These are phyloP conservation scores for Callosobruchus maculatus DNA, from an alignment of 2,888 invertebrate species.

Conservation along the genomic window DNA sequence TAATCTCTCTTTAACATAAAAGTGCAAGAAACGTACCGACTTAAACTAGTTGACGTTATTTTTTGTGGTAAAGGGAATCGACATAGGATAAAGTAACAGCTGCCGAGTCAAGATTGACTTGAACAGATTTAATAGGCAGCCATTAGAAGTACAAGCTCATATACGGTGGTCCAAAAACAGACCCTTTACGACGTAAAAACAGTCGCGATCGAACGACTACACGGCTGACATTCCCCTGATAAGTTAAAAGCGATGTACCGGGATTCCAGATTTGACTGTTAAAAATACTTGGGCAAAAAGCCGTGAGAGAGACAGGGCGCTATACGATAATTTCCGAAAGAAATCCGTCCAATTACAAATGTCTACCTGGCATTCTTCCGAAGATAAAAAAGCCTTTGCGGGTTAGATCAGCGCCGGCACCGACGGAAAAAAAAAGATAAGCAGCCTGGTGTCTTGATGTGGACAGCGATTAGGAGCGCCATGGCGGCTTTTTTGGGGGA, in stretches of 20 bases:
- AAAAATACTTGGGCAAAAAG: slow-evolving; percentile 32
- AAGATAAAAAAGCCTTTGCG: slow-evolving; percentile 39
- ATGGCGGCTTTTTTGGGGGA: slow-evolving; percentile 16
- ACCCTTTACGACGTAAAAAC: not conserved
- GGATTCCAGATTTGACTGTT: slow-evolving; percentile 45
- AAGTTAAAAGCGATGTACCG: slow-evolving; percentile 40
- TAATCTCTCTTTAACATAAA: too few species aligned
- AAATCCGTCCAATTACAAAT: slow-evolving; percentile 42
- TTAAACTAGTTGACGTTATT: too few species aligned
- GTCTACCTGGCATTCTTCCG: slow-evolving; percentile 46
- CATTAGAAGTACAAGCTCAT: not conserved
- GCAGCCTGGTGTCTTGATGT: slow-evolving; percentile 46
- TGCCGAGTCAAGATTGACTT: not conserved
- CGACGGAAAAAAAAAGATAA: slow-evolving; percentile 42
- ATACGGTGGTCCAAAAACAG: not conserved
- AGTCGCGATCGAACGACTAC: not conserved
- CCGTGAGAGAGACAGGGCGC: slow-evolving; percentile 31
- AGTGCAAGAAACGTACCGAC: too few species aligned
- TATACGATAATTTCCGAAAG: not conserved
- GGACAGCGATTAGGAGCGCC: slow-evolving; percentile 39
- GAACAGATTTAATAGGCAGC: not conserved
- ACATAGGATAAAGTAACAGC: not conserved
- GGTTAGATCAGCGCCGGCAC: slow-evolving; percentile 45
- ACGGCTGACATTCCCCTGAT: not conserved
- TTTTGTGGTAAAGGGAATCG: too few species aligned